Percentiles rank a stretch among this genome's conserved stretches.
phyloP scores from a whole-genome alignment of 2,113 vertebrate species.

The Naja naja region DNA sequence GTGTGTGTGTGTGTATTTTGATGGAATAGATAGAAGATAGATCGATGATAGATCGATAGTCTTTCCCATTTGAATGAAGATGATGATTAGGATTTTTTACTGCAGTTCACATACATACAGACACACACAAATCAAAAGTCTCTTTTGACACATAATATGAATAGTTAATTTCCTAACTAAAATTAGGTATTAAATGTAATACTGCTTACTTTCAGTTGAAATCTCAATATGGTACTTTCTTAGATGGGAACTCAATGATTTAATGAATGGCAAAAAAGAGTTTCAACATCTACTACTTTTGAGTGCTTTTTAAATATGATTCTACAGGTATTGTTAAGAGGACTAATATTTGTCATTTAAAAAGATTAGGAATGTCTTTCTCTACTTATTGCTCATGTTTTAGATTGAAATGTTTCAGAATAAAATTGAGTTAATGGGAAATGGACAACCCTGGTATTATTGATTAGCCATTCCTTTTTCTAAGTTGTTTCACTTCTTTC shows the following conservation, averaged over 20 bases:
- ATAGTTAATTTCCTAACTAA: neutral
- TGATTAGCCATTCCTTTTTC: neutral
- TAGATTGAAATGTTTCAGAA: neutral
- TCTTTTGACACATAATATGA: neutral
- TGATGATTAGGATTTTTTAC: neutral
- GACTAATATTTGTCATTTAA: neutral
- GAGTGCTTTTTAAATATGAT: neutral
- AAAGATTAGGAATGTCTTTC: neutral
- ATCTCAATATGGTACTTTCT: neutral
- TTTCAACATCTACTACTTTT: neutral
- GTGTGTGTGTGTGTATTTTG: neutral
- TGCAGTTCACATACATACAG: neutral
- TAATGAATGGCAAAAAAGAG: neutral
- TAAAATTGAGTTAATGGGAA: neutral
- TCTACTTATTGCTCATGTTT: neutral
- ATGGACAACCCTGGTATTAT: neutral
- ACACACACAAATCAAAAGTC: neutral
- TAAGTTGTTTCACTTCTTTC: neutral
- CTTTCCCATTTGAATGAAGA: neutral
- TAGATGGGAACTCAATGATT: neutral
- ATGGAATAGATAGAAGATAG: neutral
- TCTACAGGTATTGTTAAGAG: slow-evolving; percentile 1
- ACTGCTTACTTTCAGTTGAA: neutral
- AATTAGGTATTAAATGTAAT: neutral
- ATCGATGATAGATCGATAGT: too few species aligned